Conservation (phyloP, 1,140 invertebrate genomes). For the Bursaphelenchus mucronatus region DNA sequence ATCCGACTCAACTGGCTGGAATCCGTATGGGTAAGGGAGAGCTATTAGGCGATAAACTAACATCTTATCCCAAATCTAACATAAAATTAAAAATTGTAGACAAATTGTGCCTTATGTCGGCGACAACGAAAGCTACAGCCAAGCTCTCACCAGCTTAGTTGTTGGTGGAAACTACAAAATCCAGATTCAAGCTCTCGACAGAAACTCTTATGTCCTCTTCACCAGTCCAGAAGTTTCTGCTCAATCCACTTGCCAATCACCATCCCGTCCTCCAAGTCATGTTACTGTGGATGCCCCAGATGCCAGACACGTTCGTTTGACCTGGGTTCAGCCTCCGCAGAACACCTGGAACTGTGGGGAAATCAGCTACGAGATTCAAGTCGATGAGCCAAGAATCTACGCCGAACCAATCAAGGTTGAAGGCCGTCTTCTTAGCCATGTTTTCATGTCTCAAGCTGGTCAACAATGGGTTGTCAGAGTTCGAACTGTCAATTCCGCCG, state of each 20-base stretch:
- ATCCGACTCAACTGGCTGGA: conserved; percentile 49
- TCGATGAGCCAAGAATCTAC: conserved; percentile 52
- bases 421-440: conserved; percentile 49
- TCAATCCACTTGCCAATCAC: conserved; percentile 48
- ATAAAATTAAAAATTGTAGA: conserved; percentile 28
- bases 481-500: conserved; percentile 52
- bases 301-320: conserved; percentile 53
- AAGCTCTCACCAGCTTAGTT: conserved; percentile 50
- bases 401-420: conserved; percentile 42
- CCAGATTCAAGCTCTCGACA: conserved; percentile 57
- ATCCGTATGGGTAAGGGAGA: conserved; percentile 54
- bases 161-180: conserved; percentile 51
- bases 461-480: conserved; percentile 52
- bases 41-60: neutral
- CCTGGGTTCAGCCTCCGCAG: conserved; percentile 54
- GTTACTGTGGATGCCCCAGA: conserved; percentile 55
- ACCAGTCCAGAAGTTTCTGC: conserved; percentile 48
- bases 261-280: conserved; percentile 53
- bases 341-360: conserved; percentile 55
- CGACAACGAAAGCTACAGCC: conserved; percentile 54
- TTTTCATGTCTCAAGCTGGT: conserved; percentile 50
- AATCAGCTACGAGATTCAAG: conserved; percentile 28
- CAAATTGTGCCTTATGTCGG: conserved; percentile 60
- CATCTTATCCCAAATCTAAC: conserved; percentile 12
- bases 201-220: conserved; percentile 60